phyloP scores from a whole-genome alignment of 2,797 vertebrate species.

The Microtus obscurus region DNA sequence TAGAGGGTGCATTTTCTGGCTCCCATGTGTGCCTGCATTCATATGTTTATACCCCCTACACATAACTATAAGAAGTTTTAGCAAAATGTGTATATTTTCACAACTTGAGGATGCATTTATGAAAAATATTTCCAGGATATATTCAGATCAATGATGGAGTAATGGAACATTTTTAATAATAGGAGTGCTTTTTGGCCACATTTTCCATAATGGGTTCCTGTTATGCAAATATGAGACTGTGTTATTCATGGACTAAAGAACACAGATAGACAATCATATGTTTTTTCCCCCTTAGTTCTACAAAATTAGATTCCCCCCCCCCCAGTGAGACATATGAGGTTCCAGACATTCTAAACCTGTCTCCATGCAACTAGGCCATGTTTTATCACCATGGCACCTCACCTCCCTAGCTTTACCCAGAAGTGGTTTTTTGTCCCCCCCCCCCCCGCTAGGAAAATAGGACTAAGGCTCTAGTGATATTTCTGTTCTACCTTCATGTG shows the following conservation, averaged over 20 bases:
- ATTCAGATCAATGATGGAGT: not conserved
- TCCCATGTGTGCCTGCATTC: no score
- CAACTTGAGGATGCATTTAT: not conserved
- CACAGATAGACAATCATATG: not conserved
- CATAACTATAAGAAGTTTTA: not conserved
- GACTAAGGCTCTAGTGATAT: not conserved
- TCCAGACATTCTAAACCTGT: not conserved
- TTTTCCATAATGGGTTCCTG: not conserved
- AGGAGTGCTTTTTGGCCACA: not conserved
- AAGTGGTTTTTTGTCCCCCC: not conserved
- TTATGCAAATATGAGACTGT: not conserved
- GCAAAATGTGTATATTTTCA: not conserved
- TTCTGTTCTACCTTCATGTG: conserved; percentile 46
- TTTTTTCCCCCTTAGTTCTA: not conserved
- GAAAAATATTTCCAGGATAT: not conserved
- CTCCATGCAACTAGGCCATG: accelerated
- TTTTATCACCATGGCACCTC: not conserved
- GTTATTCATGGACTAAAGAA: not conserved
- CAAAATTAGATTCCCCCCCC: not conserved
- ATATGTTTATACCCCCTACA: no score
- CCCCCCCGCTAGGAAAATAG: conserved; percentile 36
- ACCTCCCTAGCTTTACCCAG: conserved; percentile 17
- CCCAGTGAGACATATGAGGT: not conserved
- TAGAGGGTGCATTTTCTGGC: not conserved
- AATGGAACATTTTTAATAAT: not conserved